A percentile compares a stretch with the other conserved stretches of the same genome.
Conservation (phyloP, 2,888 invertebrate species). For the Agonopterix heracliana region DNA sequence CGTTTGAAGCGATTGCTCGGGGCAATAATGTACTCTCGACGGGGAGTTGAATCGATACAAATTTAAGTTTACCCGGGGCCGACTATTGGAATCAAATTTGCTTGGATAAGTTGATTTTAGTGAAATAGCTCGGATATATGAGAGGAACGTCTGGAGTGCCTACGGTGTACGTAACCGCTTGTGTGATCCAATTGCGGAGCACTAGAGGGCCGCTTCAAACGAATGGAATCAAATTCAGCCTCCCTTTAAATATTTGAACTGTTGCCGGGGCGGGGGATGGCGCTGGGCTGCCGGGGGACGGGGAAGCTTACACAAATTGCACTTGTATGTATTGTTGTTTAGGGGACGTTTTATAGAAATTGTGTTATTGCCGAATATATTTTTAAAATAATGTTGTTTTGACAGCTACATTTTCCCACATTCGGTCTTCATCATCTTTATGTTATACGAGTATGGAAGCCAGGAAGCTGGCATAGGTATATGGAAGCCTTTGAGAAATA, state of each 20-base stretch:
- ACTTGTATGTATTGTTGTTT: conserved; percentile 4
- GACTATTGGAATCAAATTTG: conserved; percentile 57
- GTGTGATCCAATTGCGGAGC: conserved; percentile 68
- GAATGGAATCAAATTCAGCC: conserved; percentile 58
- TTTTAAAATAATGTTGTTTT: background rate
- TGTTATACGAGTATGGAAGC: too few species aligned
- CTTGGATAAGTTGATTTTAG: conserved; percentile 57
- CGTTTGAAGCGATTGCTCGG: too few species aligned
- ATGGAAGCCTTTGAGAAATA: too few species aligned
- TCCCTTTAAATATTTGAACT: conserved; percentile 73
- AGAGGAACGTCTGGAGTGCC: background rate
- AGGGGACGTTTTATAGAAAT: conserved; percentile 4
- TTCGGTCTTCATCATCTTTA: too few species aligned
- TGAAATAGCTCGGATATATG: conserved; percentile 43
- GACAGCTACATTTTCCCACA: background rate
- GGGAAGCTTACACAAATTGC: conserved; percentile 10
- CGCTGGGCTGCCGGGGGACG: conserved; percentile 19
- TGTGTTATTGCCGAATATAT: background rate
- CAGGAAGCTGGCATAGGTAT: too few species aligned
- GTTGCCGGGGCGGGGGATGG: conserved; percentile 19
- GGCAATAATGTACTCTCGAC: background rate
- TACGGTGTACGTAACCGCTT: conserved; percentile 44
- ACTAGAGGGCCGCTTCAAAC: conserved; percentile 35
- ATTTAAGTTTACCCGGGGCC: conserved; percentile 52
- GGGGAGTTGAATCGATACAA: conserved; percentile 28